Percentiles rank a stretch among this genome's conserved stretches.
Evolutionary conservation across 2,797 vertebrate genomes (phyloP).

Genomic region (Ispidina picta): DNA sequence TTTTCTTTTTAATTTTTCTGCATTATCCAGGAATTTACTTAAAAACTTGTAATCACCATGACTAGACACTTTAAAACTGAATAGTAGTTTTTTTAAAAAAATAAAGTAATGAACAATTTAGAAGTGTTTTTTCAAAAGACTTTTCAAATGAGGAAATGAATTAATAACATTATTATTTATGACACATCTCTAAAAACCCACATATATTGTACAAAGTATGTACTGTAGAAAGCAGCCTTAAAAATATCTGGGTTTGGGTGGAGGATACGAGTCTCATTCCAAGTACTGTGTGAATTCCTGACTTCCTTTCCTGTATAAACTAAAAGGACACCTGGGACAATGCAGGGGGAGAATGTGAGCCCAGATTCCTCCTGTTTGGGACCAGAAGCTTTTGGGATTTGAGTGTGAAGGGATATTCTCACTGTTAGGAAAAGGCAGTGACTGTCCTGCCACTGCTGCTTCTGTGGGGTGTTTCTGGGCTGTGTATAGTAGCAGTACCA

Average conservation of each 20-base stretch:
- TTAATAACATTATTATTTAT: not conserved
- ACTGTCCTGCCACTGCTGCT: not conserved
- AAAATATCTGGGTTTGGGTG: not conserved
- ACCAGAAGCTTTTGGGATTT: not conserved
- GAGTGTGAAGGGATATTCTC: not conserved
- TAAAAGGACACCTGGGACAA: not conserved
- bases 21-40: constrained; percentile 10
- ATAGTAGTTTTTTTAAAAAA: not conserved
- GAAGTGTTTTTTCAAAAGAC: not conserved
- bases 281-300: not conserved
- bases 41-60: not conserved
- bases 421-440: not conserved
- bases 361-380: not conserved
- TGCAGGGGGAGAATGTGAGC: accelerated
- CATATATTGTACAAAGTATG: not conserved
- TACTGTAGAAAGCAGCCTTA: not conserved
- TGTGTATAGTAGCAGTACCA: not conserved
- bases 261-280: not conserved
- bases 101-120: not conserved
- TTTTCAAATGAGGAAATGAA: not conserved
- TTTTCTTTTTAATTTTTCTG: constrained; percentile 35
- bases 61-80: not conserved
- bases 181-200: not conserved
- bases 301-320: not conserved
- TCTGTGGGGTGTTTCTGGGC: not conserved